phyloP scores from a whole-genome alignment of 2,113 vertebrate genomes.

The Ascaphus truei region DNA sequence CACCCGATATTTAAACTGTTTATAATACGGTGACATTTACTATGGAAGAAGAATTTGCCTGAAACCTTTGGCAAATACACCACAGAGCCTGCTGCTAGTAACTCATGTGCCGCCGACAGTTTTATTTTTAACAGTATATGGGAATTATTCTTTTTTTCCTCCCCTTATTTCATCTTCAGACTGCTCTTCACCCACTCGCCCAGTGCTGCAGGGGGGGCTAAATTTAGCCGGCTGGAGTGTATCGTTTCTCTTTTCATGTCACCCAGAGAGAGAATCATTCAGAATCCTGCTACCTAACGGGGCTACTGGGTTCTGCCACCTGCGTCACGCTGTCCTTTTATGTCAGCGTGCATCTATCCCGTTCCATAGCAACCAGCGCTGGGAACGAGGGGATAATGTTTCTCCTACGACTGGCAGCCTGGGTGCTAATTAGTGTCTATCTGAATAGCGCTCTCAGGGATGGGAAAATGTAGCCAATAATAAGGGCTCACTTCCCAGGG shows the following conservation, averaged over 20 bases:
- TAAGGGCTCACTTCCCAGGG: not conserved
- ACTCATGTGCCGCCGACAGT: not conserved
- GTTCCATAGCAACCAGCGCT: slow-evolving; percentile 28
- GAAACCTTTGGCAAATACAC: not conserved
- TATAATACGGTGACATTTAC: slow-evolving; percentile 35
- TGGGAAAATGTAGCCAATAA: slow-evolving; percentile 26
- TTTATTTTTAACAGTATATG: no score
- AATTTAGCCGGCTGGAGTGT: not conserved
- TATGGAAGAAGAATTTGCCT: slow-evolving; percentile 3
- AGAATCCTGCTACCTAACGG: slow-evolving; percentile 16
- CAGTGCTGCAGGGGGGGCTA: slow-evolving; percentile 11
- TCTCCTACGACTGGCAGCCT: slow-evolving; percentile 18
- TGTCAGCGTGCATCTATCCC: slow-evolving; percentile 23
- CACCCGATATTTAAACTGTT: slow-evolving; percentile 43
- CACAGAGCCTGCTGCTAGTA: not conserved
- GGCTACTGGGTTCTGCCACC: slow-evolving; percentile 26
- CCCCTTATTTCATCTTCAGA: slow-evolving; percentile 9
- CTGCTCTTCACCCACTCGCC: slow-evolving; percentile 9
- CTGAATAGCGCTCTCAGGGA: slow-evolving; percentile 6
- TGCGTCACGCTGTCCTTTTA: slow-evolving; percentile 31
- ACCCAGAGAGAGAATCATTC: slow-evolving; percentile 25
- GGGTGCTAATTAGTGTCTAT: slow-evolving; percentile 28
- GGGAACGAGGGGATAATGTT: slow-evolving; percentile 25
- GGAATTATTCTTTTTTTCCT: not conserved
- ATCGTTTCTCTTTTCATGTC: slow-evolving; percentile 17